Evolutionary conservation across 2,888 invertebrate species (phyloP).

Genomic region (Platycnemis pennipes): DNA sequence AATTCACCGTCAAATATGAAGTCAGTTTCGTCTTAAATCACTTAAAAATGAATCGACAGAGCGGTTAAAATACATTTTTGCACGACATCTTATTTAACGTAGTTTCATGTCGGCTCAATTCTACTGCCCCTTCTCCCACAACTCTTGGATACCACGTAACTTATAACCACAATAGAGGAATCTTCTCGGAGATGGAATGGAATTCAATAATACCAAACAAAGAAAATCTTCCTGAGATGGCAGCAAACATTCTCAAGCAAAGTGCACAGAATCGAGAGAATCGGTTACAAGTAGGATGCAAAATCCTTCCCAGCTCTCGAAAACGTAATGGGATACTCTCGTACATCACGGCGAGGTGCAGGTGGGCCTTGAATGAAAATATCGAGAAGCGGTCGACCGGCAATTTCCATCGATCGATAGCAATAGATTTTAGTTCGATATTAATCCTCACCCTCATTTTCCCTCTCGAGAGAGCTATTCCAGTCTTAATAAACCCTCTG

Average conservation of each 20-base stretch:
- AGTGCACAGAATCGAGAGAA: not conserved
- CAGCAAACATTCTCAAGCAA: not conserved
- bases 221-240: not conserved
- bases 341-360: not conserved
- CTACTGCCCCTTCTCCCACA: too few relatives aligned
- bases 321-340: not conserved
- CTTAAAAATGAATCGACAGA: too few relatives aligned
- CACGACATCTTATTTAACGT: too few relatives aligned
- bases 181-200: too few relatives aligned
- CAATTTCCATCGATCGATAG: conserved; percentile 23
- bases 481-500: conserved; percentile 35
- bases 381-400: not conserved
- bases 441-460: not conserved
- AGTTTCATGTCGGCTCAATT: too few relatives aligned
- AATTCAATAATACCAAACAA: too few relatives aligned
- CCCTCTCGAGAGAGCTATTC: not conserved
- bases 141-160: too few relatives aligned
- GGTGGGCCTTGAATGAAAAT: not conserved
- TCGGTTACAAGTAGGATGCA: not conserved
- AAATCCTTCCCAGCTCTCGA: not conserved
- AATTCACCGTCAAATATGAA: too few relatives aligned
- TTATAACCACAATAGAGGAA: too few relatives aligned
- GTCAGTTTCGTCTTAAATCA: too few relatives aligned
- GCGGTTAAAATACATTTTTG: too few relatives aligned
- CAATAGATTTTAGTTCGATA: not conserved